phyloP scores from a whole-genome alignment of 1,140 invertebrate species.

The Dufourea novaeangliae region DNA sequence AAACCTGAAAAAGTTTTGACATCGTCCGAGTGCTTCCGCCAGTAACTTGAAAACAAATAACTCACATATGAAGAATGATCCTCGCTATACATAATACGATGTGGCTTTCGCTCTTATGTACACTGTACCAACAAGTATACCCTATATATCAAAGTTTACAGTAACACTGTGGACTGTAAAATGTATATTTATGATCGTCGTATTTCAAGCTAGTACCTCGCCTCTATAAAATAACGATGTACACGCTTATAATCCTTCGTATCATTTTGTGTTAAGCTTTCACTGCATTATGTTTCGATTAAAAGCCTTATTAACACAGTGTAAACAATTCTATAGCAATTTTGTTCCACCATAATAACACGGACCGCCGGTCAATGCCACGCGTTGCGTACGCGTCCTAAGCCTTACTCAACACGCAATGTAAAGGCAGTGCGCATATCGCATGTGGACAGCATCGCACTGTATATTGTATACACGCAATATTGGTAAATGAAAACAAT shows the following conservation, averaged over 20 bases:
- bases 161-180: background rate
- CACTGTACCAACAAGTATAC: background rate
- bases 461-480: background rate
- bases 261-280: too few species aligned
- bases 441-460: background rate
- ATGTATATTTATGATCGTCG: background rate
- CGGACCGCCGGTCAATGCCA: background rate
- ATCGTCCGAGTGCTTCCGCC: background rate
- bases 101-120: background rate
- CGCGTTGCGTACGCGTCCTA: background rate
- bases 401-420: background rate
- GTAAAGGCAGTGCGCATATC: background rate
- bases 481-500: background rate
- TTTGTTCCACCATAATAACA: background rate
- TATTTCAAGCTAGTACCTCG: background rate
- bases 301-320: background rate
- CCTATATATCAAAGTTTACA: background rate
- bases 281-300: too few species aligned
- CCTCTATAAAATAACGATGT: background rate
- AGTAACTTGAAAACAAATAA: slow-evolving; percentile 3
- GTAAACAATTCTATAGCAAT: background rate
- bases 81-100: background rate
- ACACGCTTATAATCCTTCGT: background rate
- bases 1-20: background rate
- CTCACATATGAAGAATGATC: background rate